Base-by-base conservation (phyloP, 2,113 vertebrate species). In the Vireo altiloquus region DNA sequence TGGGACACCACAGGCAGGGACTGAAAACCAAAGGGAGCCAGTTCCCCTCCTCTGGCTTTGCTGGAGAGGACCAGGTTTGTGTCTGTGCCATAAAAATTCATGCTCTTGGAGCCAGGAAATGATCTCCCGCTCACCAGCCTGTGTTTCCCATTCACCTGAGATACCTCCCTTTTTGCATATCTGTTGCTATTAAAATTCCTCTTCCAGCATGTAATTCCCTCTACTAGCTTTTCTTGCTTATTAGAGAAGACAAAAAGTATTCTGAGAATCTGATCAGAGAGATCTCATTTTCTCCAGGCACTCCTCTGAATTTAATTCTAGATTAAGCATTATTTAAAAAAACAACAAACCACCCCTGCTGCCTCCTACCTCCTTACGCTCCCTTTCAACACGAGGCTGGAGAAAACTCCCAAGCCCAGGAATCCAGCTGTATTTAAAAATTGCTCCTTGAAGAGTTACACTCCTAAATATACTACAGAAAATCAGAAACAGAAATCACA, bases 291-390 rank as follows among this genome's bases (percentile, higher is more conserved):
- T 94, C 90, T 96, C 85, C 57, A 70, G 91, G 89, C 89, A 72
- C 83, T 90, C 91, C 92, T 96, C 86, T 83, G 92, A 95, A 93
- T 94, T 97, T 69, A 92, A 94, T 70, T 91, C 95, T 49, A 93
- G 76, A 90, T 83, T 80, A 95, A 96, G 91, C 89, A 87, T 95
- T 94, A 69, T 69, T 89, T 65, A 9, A 80, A 69, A 86, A 78
- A 56, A 66, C 57, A 75, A 64, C 61, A 64, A 88, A 31, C 30
- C 53, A 50, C 42, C 28, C 72, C 85, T 85, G 86, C 76, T 82
- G 60, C 93, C 92, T 94, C 78, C 87, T 60, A 57, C 92, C 60
- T 57, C 91, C 63, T 49, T 77, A 24, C 0, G 9, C 75, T 94
- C 16, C 77, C 50, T 56, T 61, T 81, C 93, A 84, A 19, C 49